Evolutionary conservation across 2,113 vertebrate genomes (phyloP).

Genomic region (Bombycilla garrulus): DNA sequence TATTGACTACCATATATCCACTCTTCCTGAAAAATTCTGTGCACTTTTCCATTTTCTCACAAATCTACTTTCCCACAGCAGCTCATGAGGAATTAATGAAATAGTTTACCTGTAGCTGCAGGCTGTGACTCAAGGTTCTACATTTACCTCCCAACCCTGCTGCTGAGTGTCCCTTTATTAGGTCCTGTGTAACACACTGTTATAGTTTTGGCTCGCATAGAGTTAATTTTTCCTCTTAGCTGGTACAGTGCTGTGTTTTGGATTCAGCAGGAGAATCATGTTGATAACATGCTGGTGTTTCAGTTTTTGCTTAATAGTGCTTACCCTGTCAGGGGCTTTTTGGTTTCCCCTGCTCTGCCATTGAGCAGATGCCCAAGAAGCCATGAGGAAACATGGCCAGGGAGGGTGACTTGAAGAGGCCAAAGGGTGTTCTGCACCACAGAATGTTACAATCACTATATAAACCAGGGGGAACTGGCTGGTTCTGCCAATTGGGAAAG

Average conservation of each 20-base stretch:
- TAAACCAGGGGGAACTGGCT: not conserved
- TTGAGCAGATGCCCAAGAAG: not conserved
- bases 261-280: not conserved
- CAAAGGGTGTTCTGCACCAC: not conserved
- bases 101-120: not conserved
- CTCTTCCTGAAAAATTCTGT: not conserved
- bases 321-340: not conserved
- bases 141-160: not conserved
- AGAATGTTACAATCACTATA: not conserved
- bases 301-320: not conserved
- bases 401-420: not conserved
- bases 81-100: not conserved
- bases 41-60: not conserved
- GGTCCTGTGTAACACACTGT: not conserved
- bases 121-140: rapidly evolving
- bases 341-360: not conserved
- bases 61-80: not conserved
- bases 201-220: not conserved
- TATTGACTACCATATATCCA: not conserved
- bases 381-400: no score
- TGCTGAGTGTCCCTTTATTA: not conserved
- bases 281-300: not conserved
- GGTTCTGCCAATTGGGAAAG: no score
- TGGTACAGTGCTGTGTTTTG: not conserved
- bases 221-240: not conserved